Percentiles rank a stretch among this genome's conserved stretches.
phyloP scores from a whole-genome alignment of 1,140 invertebrate genomes.

The Musca domestica region DNA sequence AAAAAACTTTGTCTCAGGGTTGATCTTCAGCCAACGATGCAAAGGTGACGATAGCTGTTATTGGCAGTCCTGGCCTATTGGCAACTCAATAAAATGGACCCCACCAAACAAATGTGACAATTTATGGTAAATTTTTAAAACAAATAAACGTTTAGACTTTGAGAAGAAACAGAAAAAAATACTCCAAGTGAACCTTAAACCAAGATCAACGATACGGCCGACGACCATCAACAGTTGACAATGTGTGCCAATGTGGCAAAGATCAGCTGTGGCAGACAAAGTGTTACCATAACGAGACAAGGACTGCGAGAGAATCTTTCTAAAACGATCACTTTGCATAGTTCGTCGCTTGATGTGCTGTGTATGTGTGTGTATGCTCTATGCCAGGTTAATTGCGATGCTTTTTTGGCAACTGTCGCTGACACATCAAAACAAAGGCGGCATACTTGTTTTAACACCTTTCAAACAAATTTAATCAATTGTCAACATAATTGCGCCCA shows the following conservation, averaged over 20 bases:
- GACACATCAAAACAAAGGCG: constrained; percentile 9
- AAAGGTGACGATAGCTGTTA: too few relatives aligned
- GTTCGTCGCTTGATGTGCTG: too few relatives aligned
- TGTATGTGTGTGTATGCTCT: constrained; percentile 1
- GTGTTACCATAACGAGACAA: neutral
- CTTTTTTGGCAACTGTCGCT: neutral
- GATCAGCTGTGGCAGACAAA: neutral
- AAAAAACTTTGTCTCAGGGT: too few relatives aligned
- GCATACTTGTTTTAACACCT: constrained; percentile 19
- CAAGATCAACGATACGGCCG: constrained; percentile 13
- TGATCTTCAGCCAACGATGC: too few relatives aligned
- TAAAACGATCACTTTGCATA: too few relatives aligned
- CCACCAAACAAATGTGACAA: too few relatives aligned
- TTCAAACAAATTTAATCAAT: constrained; percentile 18
- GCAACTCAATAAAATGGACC: too few relatives aligned
- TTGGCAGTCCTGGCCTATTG: too few relatives aligned
- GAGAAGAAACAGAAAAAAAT: neutral
- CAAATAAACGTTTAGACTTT: too few relatives aligned
- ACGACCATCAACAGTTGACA: neutral
- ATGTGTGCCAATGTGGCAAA: constrained; percentile 4
- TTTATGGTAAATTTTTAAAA: too few relatives aligned
- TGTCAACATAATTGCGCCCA: constrained; percentile 18
- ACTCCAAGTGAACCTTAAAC: neutral
- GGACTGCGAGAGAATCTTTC: too few relatives aligned
- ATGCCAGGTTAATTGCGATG: neutral